Conservation (phyloP, 2,797 vertebrate species). For the Sebastolobus alascanus region DNA sequence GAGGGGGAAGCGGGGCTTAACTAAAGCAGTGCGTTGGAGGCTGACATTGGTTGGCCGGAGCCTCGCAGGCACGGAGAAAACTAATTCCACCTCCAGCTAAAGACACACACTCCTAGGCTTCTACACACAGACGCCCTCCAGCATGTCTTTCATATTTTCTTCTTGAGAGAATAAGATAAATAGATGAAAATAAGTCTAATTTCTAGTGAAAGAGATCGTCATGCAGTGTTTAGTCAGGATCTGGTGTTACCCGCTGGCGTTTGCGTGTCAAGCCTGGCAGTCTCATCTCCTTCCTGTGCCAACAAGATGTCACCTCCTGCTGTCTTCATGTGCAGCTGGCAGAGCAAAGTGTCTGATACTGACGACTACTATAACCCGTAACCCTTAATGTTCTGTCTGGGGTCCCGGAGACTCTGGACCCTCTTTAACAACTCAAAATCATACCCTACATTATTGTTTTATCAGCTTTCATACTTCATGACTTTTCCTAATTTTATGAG, state of each 20-base stretch:
- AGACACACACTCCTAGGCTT: conserved; percentile 11
- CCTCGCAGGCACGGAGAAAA: conserved; percentile 28
- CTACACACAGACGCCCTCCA: neutral
- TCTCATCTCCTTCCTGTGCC: conserved; percentile 46
- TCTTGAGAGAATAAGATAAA: conserved; percentile 2
- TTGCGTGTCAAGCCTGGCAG: conserved; percentile 17
- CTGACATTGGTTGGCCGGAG: conserved; percentile 45
- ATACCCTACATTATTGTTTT: neutral
- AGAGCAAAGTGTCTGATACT: conserved; percentile 7
- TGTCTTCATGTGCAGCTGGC: conserved; percentile 31
- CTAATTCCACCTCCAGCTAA: conserved; percentile 50
- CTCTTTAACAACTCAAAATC: neutral
- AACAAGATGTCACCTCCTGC: conserved; percentile 52
- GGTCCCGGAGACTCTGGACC: neutral
- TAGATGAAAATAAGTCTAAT: conserved; percentile 7
- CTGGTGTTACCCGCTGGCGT: conserved; percentile 32
- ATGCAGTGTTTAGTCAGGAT: conserved; percentile 18
- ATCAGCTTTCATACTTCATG: neutral
- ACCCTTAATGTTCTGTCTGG: neutral
- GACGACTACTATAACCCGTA: neutral
- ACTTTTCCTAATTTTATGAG: neutral
- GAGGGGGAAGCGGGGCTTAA: conserved; percentile 42
- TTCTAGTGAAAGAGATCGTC: conserved; percentile 20
- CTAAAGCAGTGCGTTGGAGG: conserved; percentile 52
- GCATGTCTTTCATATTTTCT: neutral